These are phyloP conservation scores for Yponomeuta plumbellus DNA, from an alignment of 2,888 invertebrate species.

Conservation along the genomic window DNA sequence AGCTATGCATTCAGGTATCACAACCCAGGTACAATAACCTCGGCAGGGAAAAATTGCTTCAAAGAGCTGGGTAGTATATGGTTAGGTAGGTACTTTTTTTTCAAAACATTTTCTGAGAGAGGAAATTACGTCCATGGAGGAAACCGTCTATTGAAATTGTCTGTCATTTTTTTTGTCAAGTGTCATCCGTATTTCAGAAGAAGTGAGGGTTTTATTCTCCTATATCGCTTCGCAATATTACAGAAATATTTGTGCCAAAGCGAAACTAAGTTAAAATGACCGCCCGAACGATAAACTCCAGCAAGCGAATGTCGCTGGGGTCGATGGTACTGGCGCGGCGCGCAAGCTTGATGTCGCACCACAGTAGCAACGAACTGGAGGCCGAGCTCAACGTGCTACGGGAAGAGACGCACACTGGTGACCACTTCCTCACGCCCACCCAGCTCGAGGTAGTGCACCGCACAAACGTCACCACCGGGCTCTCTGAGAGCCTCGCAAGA, in stretches of 20 bases:
- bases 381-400: constrained; percentile 37
- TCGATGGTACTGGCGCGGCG: background rate
- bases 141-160: too few relatives aligned
- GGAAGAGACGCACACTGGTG: constrained; percentile 59
- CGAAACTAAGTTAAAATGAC: background rate
- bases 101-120: too few relatives aligned
- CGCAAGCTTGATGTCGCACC: background rate
- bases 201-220: too few relatives aligned
- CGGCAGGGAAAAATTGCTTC: too few relatives aligned
- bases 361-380: background rate
- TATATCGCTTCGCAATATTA: too few relatives aligned
- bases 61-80: too few relatives aligned
- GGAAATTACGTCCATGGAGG: too few relatives aligned
- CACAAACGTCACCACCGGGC: constrained; percentile 67
- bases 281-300: background rate
- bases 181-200: too few relatives aligned
- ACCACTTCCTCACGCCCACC: constrained; percentile 58
- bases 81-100: too few relatives aligned
- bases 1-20: too few relatives aligned
- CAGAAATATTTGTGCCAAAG: background rate
- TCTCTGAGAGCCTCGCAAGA: constrained; percentile 70
- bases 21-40: too few relatives aligned
- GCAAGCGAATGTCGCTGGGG: background rate
- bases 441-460: constrained; percentile 62
- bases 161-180: too few relatives aligned